A percentile compares a stretch with the other conserved stretches of the same genome.
These are phyloP conservation scores for Parotia lawesii DNA, from an alignment of 2,113 vertebrate genomes.

Conservation along the genomic window DNA sequence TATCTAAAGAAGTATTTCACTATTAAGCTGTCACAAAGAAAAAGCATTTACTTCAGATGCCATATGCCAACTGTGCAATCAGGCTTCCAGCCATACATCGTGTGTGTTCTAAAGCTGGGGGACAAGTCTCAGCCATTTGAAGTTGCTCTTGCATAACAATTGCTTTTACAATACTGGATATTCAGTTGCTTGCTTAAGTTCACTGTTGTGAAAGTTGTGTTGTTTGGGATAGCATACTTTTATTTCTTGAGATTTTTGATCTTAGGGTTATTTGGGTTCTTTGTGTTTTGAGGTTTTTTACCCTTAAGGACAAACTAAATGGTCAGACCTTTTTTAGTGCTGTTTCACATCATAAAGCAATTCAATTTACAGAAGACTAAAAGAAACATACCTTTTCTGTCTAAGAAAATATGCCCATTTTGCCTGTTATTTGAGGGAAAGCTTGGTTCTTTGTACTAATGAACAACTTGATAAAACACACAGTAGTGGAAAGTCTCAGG, in stretches of 20 bases:
- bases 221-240: background rate
- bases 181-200: background rate
- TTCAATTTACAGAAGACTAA: background rate
- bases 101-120: background rate
- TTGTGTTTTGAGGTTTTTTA: background rate
- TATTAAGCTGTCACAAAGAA: conserved; percentile 22
- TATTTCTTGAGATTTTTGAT: background rate
- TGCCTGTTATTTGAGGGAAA: background rate
- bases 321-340: background rate
- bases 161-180: background rate
- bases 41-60: conserved; percentile 2
- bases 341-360: background rate
- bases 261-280: background rate
- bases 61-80: conserved; percentile 23
- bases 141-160: background rate
- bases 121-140: background rate
- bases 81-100: background rate
- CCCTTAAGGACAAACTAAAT: background rate
- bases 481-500: background rate
- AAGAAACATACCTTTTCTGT: background rate
- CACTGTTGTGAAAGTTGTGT: background rate
- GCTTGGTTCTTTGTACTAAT: background rate
- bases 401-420: background rate
- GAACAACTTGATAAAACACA: background rate
- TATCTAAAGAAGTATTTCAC: conserved; percentile 10